These are phyloP conservation scores for Drosophila sechellia DNA, from an alignment of 1,140 invertebrate species.

Conservation along the genomic window DNA sequence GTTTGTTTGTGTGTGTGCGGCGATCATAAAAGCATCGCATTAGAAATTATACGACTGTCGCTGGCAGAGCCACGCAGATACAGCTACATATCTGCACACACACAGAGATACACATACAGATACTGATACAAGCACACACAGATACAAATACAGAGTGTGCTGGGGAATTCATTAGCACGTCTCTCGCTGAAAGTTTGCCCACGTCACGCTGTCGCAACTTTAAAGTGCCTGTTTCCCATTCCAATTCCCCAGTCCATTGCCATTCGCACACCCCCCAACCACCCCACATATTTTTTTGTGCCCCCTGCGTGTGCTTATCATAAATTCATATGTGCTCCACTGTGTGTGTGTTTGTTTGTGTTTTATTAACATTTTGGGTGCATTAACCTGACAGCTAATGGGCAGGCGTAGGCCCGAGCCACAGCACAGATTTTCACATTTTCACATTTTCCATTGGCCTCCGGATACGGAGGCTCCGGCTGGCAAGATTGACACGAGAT, in stretches of 20 bases:
- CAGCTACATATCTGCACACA: conserved; percentile 2
- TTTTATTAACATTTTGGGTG: conserved; percentile 80
- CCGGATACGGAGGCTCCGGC: conserved; percentile 9
- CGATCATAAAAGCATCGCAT: conserved; percentile 78
- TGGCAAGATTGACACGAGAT: conserved; percentile 32
- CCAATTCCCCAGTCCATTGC: neutral
- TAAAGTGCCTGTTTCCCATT: conserved; percentile 56
- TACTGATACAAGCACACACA: neutral
- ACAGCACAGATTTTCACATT: conserved; percentile 34
- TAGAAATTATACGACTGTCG: conserved; percentile 79
- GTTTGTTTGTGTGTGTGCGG: conserved; percentile 53
- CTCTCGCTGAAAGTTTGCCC: conserved; percentile 69
- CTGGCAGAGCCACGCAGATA: conserved; percentile 33
- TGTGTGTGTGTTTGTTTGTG: conserved; percentile 32
- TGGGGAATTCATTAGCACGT: conserved; percentile 78
- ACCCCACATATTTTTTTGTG: conserved; percentile 15
- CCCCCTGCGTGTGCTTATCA: conserved; percentile 75
- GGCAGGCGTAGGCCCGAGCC: conserved; percentile 36
- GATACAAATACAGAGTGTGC: conserved; percentile 31
- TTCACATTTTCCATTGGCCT: conserved; percentile 16
- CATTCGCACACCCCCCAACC: neutral
- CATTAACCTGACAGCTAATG: conserved; percentile 73
- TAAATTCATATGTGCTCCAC: conserved; percentile 68
- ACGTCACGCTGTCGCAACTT: conserved; percentile 56
- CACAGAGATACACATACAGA: neutral